Conservation (phyloP, 64 coral and sea anemone species). For the Astreopora myriophthalma region DNA sequence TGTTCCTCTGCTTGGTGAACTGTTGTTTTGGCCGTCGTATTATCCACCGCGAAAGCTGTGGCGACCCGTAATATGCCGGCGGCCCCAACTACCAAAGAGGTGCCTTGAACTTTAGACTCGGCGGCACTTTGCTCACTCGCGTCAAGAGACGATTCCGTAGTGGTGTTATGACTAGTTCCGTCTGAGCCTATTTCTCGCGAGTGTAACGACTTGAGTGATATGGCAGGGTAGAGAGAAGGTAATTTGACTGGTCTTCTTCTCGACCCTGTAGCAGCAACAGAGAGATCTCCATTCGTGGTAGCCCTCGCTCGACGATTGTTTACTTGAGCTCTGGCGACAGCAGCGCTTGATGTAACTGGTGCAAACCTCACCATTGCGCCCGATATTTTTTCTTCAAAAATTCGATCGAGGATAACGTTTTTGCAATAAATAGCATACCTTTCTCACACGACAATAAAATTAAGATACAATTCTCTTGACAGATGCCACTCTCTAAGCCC, state of each 20-base stretch:
- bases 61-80: conserved; percentile 72
- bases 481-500: background rate
- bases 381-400: background rate
- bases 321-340: conserved; percentile 33
- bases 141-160: background rate
- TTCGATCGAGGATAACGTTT: background rate
- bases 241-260: conserved; percentile 45
- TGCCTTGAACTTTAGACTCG: conserved; percentile 56
- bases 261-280: conserved; percentile 17
- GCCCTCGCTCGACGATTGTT: background rate
- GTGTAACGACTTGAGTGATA: conserved; percentile 75
- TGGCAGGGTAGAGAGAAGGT: conserved; percentile 80
- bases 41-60: conserved; percentile 74
- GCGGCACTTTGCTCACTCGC: conserved; percentile 6
- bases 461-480: background rate
- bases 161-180: background rate
- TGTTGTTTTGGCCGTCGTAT: conserved; percentile 57
- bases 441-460: background rate
- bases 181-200: background rate
- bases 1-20: conserved; percentile 68
- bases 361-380: conserved; percentile 13
- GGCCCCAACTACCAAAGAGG: conserved; percentile 67
- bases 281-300: background rate
- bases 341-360: conserved; percentile 31
- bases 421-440: background rate